Percentiles rank a stretch among this genome's conserved stretches.
These are phyloP conservation scores for Sebastes umbrosus DNA, from an alignment of 2,797 vertebrate genomes.

Conservation along the genomic window DNA sequence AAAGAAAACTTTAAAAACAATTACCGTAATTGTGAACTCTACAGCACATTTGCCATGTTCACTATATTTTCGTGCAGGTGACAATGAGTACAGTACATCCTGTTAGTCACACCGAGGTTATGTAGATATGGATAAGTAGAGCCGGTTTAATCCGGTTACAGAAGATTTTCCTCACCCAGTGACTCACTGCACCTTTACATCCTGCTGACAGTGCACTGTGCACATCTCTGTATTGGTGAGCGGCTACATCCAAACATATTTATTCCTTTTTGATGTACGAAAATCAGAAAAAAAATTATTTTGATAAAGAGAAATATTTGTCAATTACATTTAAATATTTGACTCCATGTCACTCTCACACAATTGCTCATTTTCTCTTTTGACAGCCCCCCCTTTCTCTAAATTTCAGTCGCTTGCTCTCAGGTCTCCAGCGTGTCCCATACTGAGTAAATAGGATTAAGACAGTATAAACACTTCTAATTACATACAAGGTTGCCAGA, in stretches of 20 bases:
- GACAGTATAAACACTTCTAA: conserved; percentile 59
- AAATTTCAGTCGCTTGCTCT: not conserved
- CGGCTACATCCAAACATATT: not conserved
- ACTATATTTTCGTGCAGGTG: not conserved
- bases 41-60: not conserved
- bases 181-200: conserved; percentile 44
- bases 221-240: not conserved
- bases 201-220: conserved; percentile 25
- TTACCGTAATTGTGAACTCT: not conserved
- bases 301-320: not conserved
- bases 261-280: not conserved
- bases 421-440: conserved; percentile 23
- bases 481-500: conserved; percentile 52
- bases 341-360: not conserved
- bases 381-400: not conserved
- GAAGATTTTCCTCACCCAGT: conserved; percentile 33
- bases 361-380: not conserved
- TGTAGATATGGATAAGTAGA: conserved; percentile 16
- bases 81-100: conserved; percentile 24
- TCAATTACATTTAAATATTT: not conserved
- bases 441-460: conserved; percentile 61
- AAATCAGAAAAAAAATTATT: not conserved
- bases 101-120: conserved; percentile 37
- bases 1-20: not conserved
- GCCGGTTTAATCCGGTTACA: conserved; percentile 59